Conservation (phyloP, 2,113 vertebrate genomes). For the Lepus timidus region DNA sequence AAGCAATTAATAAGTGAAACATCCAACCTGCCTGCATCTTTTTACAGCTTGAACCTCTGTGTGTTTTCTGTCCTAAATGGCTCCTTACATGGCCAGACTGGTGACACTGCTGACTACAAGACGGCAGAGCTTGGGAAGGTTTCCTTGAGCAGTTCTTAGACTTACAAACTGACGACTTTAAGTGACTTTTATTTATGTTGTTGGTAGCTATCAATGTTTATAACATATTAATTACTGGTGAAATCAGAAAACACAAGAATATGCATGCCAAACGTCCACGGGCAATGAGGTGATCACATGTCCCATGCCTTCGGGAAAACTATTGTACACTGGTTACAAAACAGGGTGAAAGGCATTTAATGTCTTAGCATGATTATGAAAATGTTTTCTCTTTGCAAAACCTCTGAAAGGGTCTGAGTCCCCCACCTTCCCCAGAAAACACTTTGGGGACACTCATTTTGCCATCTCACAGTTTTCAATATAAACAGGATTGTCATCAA, state of each 20-base stretch:
- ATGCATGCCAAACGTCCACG: neutral
- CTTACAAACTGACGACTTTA: conserved; percentile 26
- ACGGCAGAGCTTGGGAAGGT: neutral
- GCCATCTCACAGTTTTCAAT: neutral
- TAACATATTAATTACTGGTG: neutral
- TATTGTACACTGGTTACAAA: neutral
- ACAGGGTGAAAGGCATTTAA: neutral
- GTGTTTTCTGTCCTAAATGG: neutral
- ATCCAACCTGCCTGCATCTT: neutral
- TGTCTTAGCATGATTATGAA: neutral
- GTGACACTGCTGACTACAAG: neutral
- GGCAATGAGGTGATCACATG: neutral
- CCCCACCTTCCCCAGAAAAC: neutral
- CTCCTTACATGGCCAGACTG: neutral
- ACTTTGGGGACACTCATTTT: conserved; percentile 49
- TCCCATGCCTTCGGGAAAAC: neutral
- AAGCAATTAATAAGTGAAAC: conserved; percentile 5
- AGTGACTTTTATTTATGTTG: neutral
- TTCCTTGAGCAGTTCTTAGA: neutral
- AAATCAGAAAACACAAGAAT: neutral
- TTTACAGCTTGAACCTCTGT: neutral
- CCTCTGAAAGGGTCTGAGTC: neutral
- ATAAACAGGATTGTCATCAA: neutral
- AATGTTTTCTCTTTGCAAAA: neutral
- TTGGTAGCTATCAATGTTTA: neutral